Conservation (phyloP, 2,113 vertebrate species). For the Ochotona curzoniae region DNA sequence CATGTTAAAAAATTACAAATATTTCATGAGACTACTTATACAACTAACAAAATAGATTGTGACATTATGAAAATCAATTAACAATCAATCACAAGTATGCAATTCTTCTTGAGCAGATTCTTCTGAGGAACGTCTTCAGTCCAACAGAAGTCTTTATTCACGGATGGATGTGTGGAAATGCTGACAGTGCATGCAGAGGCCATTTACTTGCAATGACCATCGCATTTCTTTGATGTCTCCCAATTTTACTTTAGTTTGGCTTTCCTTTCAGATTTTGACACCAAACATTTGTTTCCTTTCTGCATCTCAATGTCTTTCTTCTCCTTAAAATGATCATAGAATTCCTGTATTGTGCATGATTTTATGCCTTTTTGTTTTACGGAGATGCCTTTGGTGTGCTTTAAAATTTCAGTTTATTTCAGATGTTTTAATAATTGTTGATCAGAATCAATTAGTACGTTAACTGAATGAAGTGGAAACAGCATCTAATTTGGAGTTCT, state of each 20-base stretch:
- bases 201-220: neutral
- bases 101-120: neutral
- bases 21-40: neutral
- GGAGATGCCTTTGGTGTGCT: neutral
- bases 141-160: neutral
- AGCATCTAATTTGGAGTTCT: neutral
- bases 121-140: neutral
- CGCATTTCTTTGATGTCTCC: neutral
- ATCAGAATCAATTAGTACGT: conserved; percentile 1
- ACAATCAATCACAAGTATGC: neutral
- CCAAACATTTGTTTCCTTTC: neutral
- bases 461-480: neutral
- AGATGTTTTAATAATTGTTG: conserved; percentile 28
- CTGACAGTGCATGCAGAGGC: accelerated
- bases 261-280: conserved; percentile 14
- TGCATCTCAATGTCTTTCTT: neutral
- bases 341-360: neutral
- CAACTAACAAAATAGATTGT: neutral
- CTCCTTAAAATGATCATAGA: neutral
- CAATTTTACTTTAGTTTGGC: conserved; percentile 28
- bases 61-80: neutral
- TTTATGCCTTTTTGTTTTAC: neutral
- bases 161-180: neutral
- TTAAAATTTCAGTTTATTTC: conserved; percentile 31
- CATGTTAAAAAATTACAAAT: conserved; percentile 31